Conservation (phyloP, 2,888 invertebrate genomes). For the Griposia aprilina region DNA sequence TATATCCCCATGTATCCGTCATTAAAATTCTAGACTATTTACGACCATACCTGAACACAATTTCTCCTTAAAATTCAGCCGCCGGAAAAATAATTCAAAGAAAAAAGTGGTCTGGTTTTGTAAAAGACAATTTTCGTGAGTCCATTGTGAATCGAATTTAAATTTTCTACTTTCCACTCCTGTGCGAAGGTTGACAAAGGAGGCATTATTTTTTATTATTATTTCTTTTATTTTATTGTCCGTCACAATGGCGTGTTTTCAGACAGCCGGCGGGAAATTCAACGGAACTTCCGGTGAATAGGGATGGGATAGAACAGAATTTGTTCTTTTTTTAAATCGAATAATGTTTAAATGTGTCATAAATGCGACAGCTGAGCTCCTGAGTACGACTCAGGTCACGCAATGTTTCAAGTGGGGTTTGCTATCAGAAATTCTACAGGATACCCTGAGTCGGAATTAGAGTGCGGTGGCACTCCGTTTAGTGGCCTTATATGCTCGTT, state of each 20-base stretch:
- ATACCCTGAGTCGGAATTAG: background rate
- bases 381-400: no score
- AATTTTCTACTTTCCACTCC: conserved; percentile 72
- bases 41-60: conserved; percentile 10
- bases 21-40: conserved; percentile 2
- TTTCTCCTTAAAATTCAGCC: conserved; percentile 28
- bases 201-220: conserved; percentile 82
- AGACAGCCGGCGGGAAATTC: conserved; percentile 62
- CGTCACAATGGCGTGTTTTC: conserved; percentile 70
- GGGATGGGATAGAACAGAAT: conserved; percentile 41
- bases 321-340: background rate
- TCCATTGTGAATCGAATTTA: conserved; percentile 80
- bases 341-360: background rate
- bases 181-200: conserved; percentile 69
- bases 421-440: background rate
- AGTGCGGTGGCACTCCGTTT: background rate
- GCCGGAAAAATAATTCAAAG: conserved; percentile 38
- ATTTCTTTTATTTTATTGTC: conserved; percentile 82
- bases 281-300: conserved; percentile 57
- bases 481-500: background rate
- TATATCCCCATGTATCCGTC: background rate
- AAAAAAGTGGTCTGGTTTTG: conserved; percentile 44
- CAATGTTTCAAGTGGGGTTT: background rate
- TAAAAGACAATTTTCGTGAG: conserved; percentile 72
- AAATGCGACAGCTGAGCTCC: background rate